Evolutionary conservation across 2,113 vertebrate genomes (phyloP).

Genomic region (Suricata suricatta): DNA sequence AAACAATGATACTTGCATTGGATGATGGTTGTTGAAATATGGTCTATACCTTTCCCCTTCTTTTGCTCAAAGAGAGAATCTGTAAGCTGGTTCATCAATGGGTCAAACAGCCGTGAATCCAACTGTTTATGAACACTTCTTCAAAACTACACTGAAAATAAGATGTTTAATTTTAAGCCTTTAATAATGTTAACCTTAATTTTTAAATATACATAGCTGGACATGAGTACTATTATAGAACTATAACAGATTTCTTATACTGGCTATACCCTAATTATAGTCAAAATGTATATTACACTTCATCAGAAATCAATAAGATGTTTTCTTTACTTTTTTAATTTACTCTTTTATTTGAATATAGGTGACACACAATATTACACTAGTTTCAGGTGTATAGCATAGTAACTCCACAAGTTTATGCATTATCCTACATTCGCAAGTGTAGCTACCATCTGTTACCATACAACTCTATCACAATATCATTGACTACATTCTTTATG

Average conservation of each 20-base stretch:
- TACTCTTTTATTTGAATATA: not conserved
- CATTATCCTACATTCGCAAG: not conserved
- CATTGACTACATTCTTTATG: not conserved
- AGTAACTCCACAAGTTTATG: not conserved
- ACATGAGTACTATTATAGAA: not conserved
- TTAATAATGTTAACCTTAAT: not conserved
- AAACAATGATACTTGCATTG: slow-evolving; percentile 89
- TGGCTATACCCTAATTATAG: not conserved
- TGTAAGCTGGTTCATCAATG: not conserved
- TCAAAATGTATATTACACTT: not conserved
- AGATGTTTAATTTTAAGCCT: not conserved
- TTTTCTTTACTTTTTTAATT: not conserved
- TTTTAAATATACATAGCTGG: not conserved
- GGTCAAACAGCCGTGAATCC: not conserved
- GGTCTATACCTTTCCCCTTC: not conserved
- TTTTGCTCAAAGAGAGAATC: not conserved
- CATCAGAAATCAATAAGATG: not conserved
- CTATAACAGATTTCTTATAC: not conserved
- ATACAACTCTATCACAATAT: not conserved
- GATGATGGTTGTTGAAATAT: slow-evolving; percentile 81
- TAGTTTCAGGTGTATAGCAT: not conserved
- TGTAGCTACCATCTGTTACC: not conserved
- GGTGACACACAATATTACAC: not conserved
- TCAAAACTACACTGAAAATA: not conserved
- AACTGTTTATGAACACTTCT: not conserved